These are phyloP conservation scores for Chrysomallon squamiferum DNA, from an alignment of 1,140 invertebrate species.

Conservation along the genomic window DNA sequence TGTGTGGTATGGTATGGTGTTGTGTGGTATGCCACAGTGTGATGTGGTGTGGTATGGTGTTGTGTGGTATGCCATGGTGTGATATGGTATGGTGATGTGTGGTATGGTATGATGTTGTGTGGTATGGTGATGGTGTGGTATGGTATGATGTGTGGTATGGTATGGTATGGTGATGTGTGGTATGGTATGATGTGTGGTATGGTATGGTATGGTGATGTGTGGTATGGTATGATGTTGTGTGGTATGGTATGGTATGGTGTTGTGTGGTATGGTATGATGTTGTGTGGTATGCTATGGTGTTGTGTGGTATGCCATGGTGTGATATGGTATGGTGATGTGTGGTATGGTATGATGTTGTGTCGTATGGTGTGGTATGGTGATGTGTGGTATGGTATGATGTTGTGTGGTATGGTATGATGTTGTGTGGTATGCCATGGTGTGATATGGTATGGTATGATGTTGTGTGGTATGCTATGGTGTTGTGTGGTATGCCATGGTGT, in stretches of 20 bases:
- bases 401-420: no score
- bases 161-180: conserved; percentile 31
- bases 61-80: conserved; percentile 11
- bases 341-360: conserved; percentile 7
- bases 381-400: conserved; percentile 8
- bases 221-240: conserved; percentile 35
- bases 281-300: conserved; percentile 35
- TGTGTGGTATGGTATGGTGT: no score
- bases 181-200: conserved; percentile 27
- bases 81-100: conserved; percentile 11
- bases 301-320: no score
- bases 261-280: conserved; percentile 28
- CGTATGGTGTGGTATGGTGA: conserved; percentile 25
- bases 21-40: no score
- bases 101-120: conserved; percentile 19
- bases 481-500: no score
- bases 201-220: conserved; percentile 3
- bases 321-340: conserved; percentile 18
- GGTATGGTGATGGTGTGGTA: no score
- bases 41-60: no score
- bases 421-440: no score
- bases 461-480: no score
- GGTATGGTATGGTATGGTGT: no score
- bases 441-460: no score
- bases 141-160: conserved; percentile 34